These are phyloP conservation scores for Alces alces DNA, from an alignment of 2,113 vertebrate species.

Conservation along the genomic window DNA sequence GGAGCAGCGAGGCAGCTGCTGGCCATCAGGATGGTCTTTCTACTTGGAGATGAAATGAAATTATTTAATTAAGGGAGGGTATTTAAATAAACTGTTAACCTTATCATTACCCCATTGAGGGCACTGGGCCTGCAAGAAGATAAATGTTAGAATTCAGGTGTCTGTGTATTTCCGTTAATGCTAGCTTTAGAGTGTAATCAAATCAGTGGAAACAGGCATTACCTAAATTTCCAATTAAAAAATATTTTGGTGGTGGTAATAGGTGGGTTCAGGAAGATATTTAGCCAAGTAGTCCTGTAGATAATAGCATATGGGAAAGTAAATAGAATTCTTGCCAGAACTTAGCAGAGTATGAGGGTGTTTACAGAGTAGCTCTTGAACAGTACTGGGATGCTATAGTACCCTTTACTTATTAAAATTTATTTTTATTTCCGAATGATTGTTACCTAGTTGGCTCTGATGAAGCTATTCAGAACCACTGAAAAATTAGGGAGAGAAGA, in stretches of 20 bases:
- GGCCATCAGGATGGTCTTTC: background rate
- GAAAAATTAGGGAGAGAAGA: background rate
- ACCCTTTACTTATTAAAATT: background rate
- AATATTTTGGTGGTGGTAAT: background rate
- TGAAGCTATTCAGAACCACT: background rate
- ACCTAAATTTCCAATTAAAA: conserved; percentile 23
- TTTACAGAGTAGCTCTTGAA: conserved; percentile 20
- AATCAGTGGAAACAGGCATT: background rate
- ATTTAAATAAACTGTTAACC: conserved; percentile 6
- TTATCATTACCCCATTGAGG: background rate
- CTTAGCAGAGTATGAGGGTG: background rate
- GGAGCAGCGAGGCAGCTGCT: background rate
- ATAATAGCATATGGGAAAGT: background rate
- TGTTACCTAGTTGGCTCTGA: background rate
- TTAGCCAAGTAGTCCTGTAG: background rate
- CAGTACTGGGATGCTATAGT: background rate
- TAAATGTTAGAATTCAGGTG: background rate
- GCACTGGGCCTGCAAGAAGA: background rate
- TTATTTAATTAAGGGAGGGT: background rate
- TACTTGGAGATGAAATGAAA: background rate
- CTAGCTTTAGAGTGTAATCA: conserved; percentile 3
- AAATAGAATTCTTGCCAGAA: background rate
- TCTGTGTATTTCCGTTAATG: conserved; percentile 3
- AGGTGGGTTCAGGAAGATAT: background rate
- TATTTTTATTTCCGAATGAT: background rate